Evolutionary conservation across 2,113 vertebrate genomes (phyloP).

Genomic region (Macroglossus sobrinus): DNA sequence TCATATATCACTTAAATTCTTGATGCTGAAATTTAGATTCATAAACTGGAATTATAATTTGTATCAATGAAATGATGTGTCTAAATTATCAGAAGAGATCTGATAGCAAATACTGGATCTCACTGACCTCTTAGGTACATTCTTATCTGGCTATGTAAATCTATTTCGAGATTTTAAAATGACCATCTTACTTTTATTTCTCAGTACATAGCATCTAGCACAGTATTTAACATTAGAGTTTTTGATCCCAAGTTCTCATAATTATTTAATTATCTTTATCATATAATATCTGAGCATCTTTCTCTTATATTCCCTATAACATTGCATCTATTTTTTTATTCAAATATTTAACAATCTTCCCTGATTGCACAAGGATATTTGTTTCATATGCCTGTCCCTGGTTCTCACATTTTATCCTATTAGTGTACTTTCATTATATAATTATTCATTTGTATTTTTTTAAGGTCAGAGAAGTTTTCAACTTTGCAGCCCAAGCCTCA

Average conservation of each 20-base stretch:
- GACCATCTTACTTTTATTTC: neutral
- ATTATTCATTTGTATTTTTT: neutral
- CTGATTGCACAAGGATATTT: neutral
- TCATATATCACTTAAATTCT: neutral
- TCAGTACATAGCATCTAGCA: neutral
- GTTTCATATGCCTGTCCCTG: neutral
- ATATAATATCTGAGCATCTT: neutral
- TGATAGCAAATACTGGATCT: neutral
- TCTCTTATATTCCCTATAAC: neutral
- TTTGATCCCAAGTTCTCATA: neutral
- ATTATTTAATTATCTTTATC: neutral
- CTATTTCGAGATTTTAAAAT: neutral
- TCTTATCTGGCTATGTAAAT: neutral
- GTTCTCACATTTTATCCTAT: neutral
- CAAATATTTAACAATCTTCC: neutral
- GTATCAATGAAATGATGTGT: neutral
- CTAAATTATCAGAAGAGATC: neutral
- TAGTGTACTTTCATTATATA: neutral
- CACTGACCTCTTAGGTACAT: neutral
- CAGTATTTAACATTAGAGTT: neutral
- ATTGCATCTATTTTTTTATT: constrained; percentile 3
- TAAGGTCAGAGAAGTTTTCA: neutral
- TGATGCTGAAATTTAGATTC: constrained; percentile 1
- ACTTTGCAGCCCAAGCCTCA: neutral
- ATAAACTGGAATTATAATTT: neutral